Conservation (phyloP, 2,797 vertebrate genomes). For the Lateolabrax maculatus region DNA sequence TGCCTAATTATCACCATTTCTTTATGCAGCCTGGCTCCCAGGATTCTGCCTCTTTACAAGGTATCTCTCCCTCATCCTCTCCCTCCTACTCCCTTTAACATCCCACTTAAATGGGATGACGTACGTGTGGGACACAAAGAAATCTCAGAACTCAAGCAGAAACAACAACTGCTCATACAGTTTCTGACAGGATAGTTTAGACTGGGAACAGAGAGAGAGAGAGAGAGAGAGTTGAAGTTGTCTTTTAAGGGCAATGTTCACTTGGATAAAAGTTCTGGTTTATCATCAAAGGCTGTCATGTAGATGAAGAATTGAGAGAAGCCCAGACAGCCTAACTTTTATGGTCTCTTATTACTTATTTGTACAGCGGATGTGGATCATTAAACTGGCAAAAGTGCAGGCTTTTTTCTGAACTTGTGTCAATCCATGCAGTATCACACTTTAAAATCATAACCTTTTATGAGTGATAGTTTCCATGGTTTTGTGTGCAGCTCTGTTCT, state of each 20-base stretch:
- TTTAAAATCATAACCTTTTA: slow-evolving; percentile 29
- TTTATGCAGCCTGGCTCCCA: slow-evolving; percentile 60
- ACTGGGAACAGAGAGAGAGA: slow-evolving; percentile 44
- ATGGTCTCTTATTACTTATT: slow-evolving; percentile 47
- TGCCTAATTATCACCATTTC: slow-evolving; percentile 77
- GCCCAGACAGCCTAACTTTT: slow-evolving; percentile 40
- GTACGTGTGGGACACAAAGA: slow-evolving; percentile 40
- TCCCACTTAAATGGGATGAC: slow-evolving; percentile 62
- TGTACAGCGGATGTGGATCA: slow-evolving; percentile 48
- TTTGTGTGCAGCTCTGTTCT: slow-evolving; percentile 33
- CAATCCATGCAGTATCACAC: slow-evolving; percentile 8
- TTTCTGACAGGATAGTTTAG: slow-evolving; percentile 50
- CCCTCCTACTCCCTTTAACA: slow-evolving; percentile 43
- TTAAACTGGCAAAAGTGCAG: slow-evolving; percentile 24
- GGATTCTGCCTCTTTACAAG: slow-evolving; percentile 57
- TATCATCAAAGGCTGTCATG: slow-evolving; percentile 71
- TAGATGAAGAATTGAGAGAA: slow-evolving; percentile 62
- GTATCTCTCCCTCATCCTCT: slow-evolving; percentile 43
- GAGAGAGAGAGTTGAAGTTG: slow-evolving; percentile 1
- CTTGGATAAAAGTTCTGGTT: slow-evolving; percentile 60
- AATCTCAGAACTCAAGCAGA: slow-evolving; percentile 35
- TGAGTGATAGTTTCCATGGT: slow-evolving; percentile 56
- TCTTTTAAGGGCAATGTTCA: slow-evolving; percentile 53
- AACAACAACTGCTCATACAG: slow-evolving; percentile 32
- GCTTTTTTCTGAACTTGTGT: slow-evolving; percentile 17